Base-by-base conservation (phyloP, 1,140 invertebrate species). In the Watersipora subatra region DNA sequence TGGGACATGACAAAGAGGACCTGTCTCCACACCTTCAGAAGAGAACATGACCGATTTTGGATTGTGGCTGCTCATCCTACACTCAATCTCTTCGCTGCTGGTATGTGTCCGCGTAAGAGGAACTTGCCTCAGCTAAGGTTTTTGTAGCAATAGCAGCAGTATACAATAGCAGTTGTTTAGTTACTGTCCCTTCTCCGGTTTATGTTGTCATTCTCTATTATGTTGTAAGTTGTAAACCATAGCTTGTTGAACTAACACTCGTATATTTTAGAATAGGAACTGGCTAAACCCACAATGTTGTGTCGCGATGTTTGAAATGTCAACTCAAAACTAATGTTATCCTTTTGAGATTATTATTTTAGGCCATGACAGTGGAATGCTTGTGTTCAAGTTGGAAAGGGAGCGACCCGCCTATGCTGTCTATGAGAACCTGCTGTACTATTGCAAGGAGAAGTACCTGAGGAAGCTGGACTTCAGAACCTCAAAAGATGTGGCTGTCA, bases 1-100 rank as follows among this genome's bases (percentile, higher is more conserved):
- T 99, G 97, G 97, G 96, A 99, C 78, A 92, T 98, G 89, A 90
- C 90, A 19, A 99, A 99, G 81, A 84, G 95, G 30, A 92, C 90
- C n/a, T 97, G 93, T 74, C 80, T 99, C 15, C 89, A 97, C 72
- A 97, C 94, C 2, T 97, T 96, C 82, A 72, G 83, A 30, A 84
- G 95, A 62, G 96, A 99, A 76, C 88, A 97, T 77, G 96, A 99
- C 72, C 83, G 93, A 73, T 97, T 97, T 80, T 98, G 95, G 95
- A 89, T 98, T 0, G 82, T 99, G 58, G 86, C 89, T 1, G 87
- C 91, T 0, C 96, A 99, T 84, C 85, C 85, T 2, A 80, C 80
- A 2, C 75, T 86, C 26, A 86, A 86, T 71, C 70, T 87, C 58
- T 86, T 86, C 73, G 84, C 89, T 86, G 24, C 83, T 88, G 62